Evolutionary conservation across 1,140 invertebrate species (phyloP), one percentile per base, ranked within the genome.

Genomic region (Zaprionus africanus): DNA sequence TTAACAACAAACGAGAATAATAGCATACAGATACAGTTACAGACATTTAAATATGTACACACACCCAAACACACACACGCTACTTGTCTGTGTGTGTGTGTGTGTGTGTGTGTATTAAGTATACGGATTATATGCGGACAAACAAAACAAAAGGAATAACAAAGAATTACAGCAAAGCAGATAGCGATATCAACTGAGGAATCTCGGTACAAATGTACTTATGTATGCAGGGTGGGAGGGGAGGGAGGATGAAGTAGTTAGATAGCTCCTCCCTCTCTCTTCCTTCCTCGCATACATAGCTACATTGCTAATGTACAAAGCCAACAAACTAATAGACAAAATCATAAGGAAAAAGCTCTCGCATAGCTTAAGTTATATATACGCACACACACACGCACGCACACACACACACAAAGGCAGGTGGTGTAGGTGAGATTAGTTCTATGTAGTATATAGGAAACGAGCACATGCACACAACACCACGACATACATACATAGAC

Each of bases 51-150:
- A 51, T 51, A 51, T 13, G 34, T 49, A 49, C 38, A 68, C 56
- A 60, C 46, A 57, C 38, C 59, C 38, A 67, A 15, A 59, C 56
- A 67, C 7, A 59, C 63, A 66, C 22, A 64, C 26, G 34, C 24
- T 17, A 49, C 7, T 4, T 24, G 19, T 9, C 19, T 28, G 28
- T 51, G 46, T 51, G 22, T 11, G 46, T 49, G 46, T 22, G 46
- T 13, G 19, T 12, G 19, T 41, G 38, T 4, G 5, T n/a, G 4
- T 13, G 13, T 19, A 5, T 51, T 13, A 24, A 13, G 46, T 51
- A 51, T 51, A 51, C 46, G 41, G 31, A 34, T 34, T 34, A 34
- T 34, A 34, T 7, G n/a, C 41, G 46, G 46, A 51, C 46, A 51
- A 51, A 17, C 9, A 4, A 49, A 19, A 19, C 17, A 49, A 49